Conservation (phyloP, 2,888 invertebrate genomes). For the Sycophila texana region DNA sequence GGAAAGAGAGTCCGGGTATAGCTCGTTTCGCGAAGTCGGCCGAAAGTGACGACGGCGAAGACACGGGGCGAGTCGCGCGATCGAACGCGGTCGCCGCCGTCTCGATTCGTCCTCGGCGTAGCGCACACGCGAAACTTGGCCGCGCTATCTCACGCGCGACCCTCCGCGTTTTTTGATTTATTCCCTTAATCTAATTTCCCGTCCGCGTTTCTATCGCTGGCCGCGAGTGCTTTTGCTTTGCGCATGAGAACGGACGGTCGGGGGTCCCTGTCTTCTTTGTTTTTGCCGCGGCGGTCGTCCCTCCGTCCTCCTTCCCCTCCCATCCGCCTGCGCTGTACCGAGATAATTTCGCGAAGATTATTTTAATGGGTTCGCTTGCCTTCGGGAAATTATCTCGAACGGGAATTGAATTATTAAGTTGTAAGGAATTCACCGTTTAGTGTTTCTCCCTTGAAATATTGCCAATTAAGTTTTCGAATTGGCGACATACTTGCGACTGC, state of each 20-base stretch:
- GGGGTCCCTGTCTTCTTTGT: slow-evolving; percentile 24
- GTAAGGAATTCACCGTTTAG: slow-evolving; percentile 8
- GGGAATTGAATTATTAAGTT: slow-evolving; percentile 40
- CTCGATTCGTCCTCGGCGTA: too few species aligned
- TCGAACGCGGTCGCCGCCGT: slow-evolving; percentile 22
- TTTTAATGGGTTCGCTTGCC: slow-evolving; percentile 41
- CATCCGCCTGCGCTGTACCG: not conserved
- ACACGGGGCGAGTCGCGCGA: slow-evolving; percentile 44
- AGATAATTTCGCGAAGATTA: slow-evolving; percentile 41
- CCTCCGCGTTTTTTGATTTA: slow-evolving; percentile 46
- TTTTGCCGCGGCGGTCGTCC: not conserved
- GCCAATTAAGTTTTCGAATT: slow-evolving; percentile 24
- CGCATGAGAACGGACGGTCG: not conserved
- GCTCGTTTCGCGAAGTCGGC: too few species aligned
- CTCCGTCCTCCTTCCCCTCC: not conserved
- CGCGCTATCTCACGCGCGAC: slow-evolving; percentile 29
- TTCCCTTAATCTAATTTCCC: slow-evolving; percentile 53
- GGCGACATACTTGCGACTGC: too few species aligned
- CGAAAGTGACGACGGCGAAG: too few species aligned
- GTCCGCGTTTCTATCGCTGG: slow-evolving; percentile 32
- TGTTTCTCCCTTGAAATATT: slow-evolving; percentile 20
- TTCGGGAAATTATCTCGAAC: slow-evolving; percentile 39
- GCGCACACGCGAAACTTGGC: too few species aligned
- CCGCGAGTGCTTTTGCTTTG: slow-evolving; percentile 13
- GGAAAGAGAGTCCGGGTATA: too few species aligned